Evolutionary conservation across 2,113 vertebrate species (phyloP).

Genomic region (Turnix velox): DNA sequence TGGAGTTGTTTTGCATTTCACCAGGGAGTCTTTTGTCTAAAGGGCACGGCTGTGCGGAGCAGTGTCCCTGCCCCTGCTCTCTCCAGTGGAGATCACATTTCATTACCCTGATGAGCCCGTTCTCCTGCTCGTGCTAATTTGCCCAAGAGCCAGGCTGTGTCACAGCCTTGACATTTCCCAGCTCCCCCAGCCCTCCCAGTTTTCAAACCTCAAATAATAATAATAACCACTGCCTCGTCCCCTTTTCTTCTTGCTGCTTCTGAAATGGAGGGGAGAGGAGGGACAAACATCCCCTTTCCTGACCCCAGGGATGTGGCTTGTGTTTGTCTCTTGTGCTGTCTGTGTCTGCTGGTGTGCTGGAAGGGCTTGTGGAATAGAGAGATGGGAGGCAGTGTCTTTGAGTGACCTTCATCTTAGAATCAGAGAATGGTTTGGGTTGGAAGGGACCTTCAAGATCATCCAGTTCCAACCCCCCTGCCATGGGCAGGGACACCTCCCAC

Average conservation of each 20-base stretch:
- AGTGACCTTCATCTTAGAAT: background rate
- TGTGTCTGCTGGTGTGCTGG: background rate
- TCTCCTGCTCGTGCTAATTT: constrained; percentile 42
- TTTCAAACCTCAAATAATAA: background rate
- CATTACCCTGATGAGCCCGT: constrained; percentile 60
- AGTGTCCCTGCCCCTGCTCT: background rate
- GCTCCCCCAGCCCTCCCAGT: background rate
- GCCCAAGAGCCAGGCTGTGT: constrained; percentile 40
- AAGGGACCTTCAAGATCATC: too few relatives aligned
- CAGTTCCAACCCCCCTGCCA: too few relatives aligned
- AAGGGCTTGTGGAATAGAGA: background rate
- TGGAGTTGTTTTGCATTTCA: constrained; percentile 47
- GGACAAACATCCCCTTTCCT: background rate
- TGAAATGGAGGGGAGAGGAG: background rate
- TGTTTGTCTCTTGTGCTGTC: background rate
- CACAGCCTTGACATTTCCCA: constrained; percentile 29
- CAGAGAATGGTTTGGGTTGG: too few relatives aligned
- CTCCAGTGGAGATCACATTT: constrained; percentile 61
- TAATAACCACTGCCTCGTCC: background rate
- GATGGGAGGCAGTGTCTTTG: accelerated
- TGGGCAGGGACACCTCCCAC: too few relatives aligned
- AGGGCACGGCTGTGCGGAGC: constrained; percentile 22
- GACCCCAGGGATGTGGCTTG: accelerated
- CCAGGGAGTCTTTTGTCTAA: constrained; percentile 54
- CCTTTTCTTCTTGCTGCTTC: background rate